Evolutionary conservation across 53 echinoderm and acorn worm genomes (phyloP).

Genomic region (Crossaster papposus): DNA sequence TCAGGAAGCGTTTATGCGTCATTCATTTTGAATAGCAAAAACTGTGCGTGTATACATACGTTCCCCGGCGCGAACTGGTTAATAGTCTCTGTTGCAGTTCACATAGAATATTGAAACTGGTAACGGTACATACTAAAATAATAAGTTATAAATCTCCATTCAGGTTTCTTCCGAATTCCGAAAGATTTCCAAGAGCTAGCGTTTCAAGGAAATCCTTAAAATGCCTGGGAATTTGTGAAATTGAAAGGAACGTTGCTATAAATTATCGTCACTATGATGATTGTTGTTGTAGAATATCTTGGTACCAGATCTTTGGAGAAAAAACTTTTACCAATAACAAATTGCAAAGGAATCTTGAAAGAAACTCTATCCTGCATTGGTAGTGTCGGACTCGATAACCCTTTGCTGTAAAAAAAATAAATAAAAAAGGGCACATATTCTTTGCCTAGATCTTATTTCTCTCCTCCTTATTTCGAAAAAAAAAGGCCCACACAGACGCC

Average conservation of each 20-base stretch:
- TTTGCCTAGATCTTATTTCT: slow-evolving; percentile 17
- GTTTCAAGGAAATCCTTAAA: background rate
- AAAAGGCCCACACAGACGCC: slow-evolving; percentile 6
- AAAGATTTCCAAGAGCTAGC: background rate
- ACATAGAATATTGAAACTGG: too few species aligned
- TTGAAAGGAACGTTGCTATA: background rate
- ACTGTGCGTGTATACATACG: too few species aligned
- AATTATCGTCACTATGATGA: background rate
- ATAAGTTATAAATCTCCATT: too few species aligned
- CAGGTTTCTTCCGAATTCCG: too few species aligned
- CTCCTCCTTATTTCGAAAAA: background rate
- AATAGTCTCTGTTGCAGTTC: too few species aligned
- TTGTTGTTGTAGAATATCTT: background rate
- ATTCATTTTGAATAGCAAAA: too few species aligned
- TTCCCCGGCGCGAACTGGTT: background rate
- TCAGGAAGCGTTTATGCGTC: too few species aligned
- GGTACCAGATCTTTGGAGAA: background rate
- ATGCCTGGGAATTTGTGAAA: background rate
- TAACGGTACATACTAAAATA: too few species aligned
- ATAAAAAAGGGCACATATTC: slow-evolving; percentile 14
- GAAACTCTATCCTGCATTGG: background rate
- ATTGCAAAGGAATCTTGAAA: background rate
- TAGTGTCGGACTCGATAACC: background rate
- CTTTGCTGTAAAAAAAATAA: slow-evolving; percentile 12
- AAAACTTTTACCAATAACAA: background rate